Percentiles rank a stretch among this genome's conserved stretches.
Evolutionary conservation across 2,888 invertebrate genomes (phyloP).

Genomic region (Thereva unica): DNA sequence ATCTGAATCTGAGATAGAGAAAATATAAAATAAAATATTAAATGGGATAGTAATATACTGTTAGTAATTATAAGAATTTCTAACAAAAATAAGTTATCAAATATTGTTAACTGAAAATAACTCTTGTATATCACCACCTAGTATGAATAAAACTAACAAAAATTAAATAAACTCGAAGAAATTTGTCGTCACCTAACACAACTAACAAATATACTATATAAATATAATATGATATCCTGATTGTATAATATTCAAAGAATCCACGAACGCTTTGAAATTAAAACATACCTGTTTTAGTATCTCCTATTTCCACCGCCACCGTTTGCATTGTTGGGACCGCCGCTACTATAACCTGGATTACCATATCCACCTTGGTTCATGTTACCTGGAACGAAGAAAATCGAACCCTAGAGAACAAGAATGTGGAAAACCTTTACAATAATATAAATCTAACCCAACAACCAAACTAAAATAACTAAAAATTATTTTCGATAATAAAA

Average conservation of each 20-base stretch:
- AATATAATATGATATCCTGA: too few species aligned
- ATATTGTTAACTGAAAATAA: background rate
- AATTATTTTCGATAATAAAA: constrained; percentile 4
- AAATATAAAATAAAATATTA: too few species aligned
- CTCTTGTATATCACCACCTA: constrained; percentile 18
- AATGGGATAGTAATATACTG: too few species aligned
- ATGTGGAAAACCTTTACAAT: constrained; percentile 24
- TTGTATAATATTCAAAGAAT: constrained; percentile 20
- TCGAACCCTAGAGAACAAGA: constrained; percentile 1
- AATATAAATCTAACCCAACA: constrained; percentile 14
- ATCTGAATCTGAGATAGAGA: too few species aligned
- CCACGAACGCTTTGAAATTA: background rate
- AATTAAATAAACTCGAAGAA: constrained; percentile 16
- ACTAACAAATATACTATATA: constrained; percentile 13
- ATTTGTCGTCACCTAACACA: constrained; percentile 14
- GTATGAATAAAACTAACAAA: constrained; percentile 33
- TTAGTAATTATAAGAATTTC: too few species aligned
- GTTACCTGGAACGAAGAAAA: constrained; percentile 39
- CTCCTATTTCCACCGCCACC: constrained; percentile 45
- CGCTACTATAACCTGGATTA: constrained; percentile 44
- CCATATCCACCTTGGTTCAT: constrained; percentile 42
- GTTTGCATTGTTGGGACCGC: constrained; percentile 43
- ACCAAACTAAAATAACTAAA: constrained; percentile 14
- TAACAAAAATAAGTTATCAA: background rate
- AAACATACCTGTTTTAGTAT: constrained; percentile 41